These are phyloP conservation scores for Cheiracanthium punctorium DNA, from an alignment of 2,888 invertebrate genomes.

Conservation along the genomic window DNA sequence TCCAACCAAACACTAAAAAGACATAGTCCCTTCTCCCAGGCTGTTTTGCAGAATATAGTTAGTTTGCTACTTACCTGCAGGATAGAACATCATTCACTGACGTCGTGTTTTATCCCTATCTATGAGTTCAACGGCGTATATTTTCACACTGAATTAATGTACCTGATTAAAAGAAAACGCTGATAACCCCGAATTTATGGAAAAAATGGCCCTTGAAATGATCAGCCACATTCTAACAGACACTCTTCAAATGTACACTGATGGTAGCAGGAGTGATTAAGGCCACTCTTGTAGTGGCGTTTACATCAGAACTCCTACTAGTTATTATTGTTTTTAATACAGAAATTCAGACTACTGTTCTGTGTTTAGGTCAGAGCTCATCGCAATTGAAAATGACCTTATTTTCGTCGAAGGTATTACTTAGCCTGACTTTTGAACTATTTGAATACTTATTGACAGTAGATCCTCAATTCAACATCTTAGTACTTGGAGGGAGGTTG, in stretches of 20 bases:
- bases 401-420: neutral
- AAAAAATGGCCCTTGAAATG: neutral
- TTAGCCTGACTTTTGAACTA: neutral
- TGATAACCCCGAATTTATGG: constrained; percentile 7
- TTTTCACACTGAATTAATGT: neutral
- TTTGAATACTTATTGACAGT: neutral
- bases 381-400: too few species aligned
- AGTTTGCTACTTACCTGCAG: neutral
- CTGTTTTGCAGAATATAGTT: too few species aligned
- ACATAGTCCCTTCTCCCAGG: too few species aligned
- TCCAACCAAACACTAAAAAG: too few species aligned
- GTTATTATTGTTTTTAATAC: neutral
- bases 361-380: neutral
- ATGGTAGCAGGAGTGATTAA: neutral
- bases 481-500: neutral
- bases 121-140: neutral
- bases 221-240: neutral
- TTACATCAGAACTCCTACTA: neutral
- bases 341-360: neutral
- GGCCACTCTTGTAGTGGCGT: neutral
- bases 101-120: neutral
- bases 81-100: neutral
- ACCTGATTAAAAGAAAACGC: neutral
- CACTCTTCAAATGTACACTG: neutral
- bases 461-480: constrained; percentile 3